Percentiles rank a stretch among this genome's conserved stretches.
phyloP scores from a whole-genome alignment of 2,113 vertebrate species.

The Leuciscus idus region DNA sequence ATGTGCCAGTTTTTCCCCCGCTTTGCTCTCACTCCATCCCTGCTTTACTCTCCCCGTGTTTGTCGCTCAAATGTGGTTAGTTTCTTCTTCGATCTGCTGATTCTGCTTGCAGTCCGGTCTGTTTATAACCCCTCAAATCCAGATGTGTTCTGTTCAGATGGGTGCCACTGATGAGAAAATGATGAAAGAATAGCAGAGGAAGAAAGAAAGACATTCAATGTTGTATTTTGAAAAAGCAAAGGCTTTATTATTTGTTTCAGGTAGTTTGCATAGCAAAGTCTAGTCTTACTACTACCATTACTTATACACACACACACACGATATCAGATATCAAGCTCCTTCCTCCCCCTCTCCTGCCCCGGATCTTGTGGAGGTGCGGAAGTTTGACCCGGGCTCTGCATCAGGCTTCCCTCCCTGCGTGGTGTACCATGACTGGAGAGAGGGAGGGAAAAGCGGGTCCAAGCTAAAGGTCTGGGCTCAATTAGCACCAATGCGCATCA shows the following conservation, averaged over 20 bases:
- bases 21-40: background rate
- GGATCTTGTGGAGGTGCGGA: constrained; percentile 45
- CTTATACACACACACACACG: background rate
- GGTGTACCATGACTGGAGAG: constrained; percentile 4
- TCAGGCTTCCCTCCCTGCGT: constrained; percentile 19
- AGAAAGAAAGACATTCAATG: constrained; percentile 27
- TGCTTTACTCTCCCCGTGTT: constrained; percentile 17
- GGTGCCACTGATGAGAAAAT: constrained; percentile 39
- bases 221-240: constrained; percentile 23
- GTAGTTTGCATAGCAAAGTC: constrained; percentile 4
- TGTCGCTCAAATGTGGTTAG: constrained; percentile 55
- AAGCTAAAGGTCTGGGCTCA: constrained; percentile 55
- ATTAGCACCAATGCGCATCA: constrained; percentile 50
- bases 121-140: constrained; percentile 52
- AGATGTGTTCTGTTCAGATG: constrained; percentile 51
- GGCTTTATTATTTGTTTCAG: background rate
- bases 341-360: constrained; percentile 27
- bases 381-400: constrained; percentile 42
- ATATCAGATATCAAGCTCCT: constrained; percentile 57
- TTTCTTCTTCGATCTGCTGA: constrained; percentile 38
- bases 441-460: constrained; percentile 16
- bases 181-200: constrained; percentile 2
- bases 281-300: constrained; percentile 33
- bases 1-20: background rate
- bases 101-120: constrained; percentile 45